Base-by-base conservation (phyloP, 1,140 invertebrate species). In the Yoshiicerus persimilis region DNA sequence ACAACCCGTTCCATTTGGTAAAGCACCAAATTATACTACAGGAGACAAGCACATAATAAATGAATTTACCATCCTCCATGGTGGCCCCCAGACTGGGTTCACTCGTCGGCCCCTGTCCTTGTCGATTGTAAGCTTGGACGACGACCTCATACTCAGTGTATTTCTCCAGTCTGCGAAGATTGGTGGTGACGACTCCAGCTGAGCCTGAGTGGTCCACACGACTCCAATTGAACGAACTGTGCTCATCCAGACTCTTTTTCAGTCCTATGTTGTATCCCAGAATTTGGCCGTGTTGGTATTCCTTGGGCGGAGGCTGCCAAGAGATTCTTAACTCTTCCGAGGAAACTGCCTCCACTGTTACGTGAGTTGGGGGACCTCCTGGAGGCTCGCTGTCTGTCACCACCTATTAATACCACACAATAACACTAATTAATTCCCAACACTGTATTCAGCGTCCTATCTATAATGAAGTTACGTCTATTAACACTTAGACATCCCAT, bases 61-160 rank as follows among this genome's bases (percentile, higher is more conserved):
- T 41, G 30, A 41, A 87, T 92, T n/a, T 92, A 96, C 96, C 96
- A 93, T 96, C 96, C 94, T 97, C 96, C 32, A 96, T 93, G 1
- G 96, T 97, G 6, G 92, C 91, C 4, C 87, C 77, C n/a, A 32
- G 11, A 32, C 95, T 94, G 0, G 95, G 94, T 36, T 95, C 94
- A 9, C 95, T 95, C 2, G 94, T 93, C 0, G 96, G 96, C 3
- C 96, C 96, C 84, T 95, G 94, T 4, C 96, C 96, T 90, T 96
- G 95, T 66, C 94, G 94, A 92, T 97, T 97, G 92, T 96, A 97
- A 1, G 96, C 96, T 91, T 96, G 95, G 2, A 97, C 94, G 11
- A 95, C 94, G 20, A 97, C 94, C 62, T 94, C 94, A 92, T 97
- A 97, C 84, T 96, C 94, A 0, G 96, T 96, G 92, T 96, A 97